These are phyloP conservation scores for Artemia sinica DNA, from an alignment of 2,888 invertebrate genomes.

Conservation along the genomic window DNA sequence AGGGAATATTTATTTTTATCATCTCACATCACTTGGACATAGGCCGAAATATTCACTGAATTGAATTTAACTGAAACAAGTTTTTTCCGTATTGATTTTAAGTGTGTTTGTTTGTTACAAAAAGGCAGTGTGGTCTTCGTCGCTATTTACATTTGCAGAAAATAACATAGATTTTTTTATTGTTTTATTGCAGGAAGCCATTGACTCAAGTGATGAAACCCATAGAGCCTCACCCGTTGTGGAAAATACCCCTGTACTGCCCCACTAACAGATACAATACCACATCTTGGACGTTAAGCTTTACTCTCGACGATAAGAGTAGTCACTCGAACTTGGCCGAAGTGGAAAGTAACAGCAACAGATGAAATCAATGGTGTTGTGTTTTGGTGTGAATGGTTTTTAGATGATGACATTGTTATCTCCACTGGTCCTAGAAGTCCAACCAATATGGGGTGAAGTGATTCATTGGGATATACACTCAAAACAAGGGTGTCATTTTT, in stretches of 20 bases:
- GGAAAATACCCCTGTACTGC: constrained; percentile 82
- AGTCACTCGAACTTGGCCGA: neutral
- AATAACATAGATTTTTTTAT: no score
- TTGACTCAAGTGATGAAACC: constrained; percentile 53
- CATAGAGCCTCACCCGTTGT: constrained; percentile 82
- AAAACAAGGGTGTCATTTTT: constrained; percentile 59
- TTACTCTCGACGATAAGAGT: constrained; percentile 10
- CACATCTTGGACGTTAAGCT: neutral
- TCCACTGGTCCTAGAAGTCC: constrained; percentile 40
- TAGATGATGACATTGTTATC: constrained; percentile 38
- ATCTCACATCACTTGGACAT: no score
- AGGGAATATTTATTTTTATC: no score
- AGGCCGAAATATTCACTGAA: no score
- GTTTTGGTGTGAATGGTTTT: constrained; percentile 67
- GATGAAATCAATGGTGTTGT: constrained; percentile 62
- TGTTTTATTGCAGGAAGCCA: constrained; percentile 31
- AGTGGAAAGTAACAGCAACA: constrained; percentile 23
- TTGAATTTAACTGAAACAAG: no score
- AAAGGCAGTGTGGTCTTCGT: no score
- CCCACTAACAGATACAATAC: constrained; percentile 39
- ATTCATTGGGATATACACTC: constrained; percentile 63
- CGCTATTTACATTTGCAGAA: no score
- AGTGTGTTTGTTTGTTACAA: no score
- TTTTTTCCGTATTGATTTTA: no score
- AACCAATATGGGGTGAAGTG: constrained; percentile 35